phyloP scores from a whole-genome alignment of 2,113 vertebrate species.

The Bostrychus sinensis region DNA sequence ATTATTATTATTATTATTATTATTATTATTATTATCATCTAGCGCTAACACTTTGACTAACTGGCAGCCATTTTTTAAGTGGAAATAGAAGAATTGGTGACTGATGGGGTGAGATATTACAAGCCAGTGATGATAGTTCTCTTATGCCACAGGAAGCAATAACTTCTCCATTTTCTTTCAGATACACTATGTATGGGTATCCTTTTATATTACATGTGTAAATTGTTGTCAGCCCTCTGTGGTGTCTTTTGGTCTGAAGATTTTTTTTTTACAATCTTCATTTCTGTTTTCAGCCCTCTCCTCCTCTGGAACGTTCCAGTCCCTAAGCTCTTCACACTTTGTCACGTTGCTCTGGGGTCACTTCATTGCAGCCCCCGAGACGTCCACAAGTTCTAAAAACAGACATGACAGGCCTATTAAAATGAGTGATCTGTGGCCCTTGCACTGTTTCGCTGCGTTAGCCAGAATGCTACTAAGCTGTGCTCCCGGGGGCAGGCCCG shows the following conservation, averaged over 20 bases:
- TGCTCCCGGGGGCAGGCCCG: slow-evolving; percentile 65
- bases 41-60: too few relatives aligned
- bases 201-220: background rate
- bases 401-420: slow-evolving; percentile 81
- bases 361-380: slow-evolving; percentile 67
- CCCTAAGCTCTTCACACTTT: slow-evolving; percentile 69
- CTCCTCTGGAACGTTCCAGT: slow-evolving; percentile 33
- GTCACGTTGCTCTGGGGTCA: slow-evolving; percentile 76
- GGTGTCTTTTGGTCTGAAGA: background rate
- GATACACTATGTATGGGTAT: too few relatives aligned
- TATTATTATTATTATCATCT: too few relatives aligned
- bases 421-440: slow-evolving; percentile 73
- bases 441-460: slow-evolving; percentile 60
- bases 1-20: too few relatives aligned
- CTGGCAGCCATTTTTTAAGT: too few relatives aligned
- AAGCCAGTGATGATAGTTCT: too few relatives aligned
- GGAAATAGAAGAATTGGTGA: too few relatives aligned
- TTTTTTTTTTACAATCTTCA: background rate
- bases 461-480: slow-evolving; percentile 78
- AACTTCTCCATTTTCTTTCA: too few relatives aligned
- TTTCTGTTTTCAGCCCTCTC: slow-evolving; percentile 31
- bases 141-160: too few relatives aligned
- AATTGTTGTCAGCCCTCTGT: background rate
- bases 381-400: slow-evolving; percentile 77
- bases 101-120: too few relatives aligned